Base-by-base conservation (phyloP, 2,797 vertebrate genomes). In the Typhlichthys eigenmanni region DNA sequence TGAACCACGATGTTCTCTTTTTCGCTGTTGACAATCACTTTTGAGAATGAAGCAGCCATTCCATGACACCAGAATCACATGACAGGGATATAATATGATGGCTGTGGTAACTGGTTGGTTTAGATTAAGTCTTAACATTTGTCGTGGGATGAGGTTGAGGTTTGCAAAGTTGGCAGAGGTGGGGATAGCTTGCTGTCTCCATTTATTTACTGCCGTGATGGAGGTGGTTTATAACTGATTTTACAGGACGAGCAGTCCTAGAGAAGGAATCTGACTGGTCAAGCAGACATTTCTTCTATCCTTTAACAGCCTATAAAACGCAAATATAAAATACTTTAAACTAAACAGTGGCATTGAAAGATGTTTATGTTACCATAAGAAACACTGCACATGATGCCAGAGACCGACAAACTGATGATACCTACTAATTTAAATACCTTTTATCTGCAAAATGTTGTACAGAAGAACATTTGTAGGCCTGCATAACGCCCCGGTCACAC, bases 241-340 rank as follows among this genome's bases (percentile, higher is more conserved):
- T 45, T 56, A 43, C 43, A 56, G 4, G 13, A 43, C 34, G 7
- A 16, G 55, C 4, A 9, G 34, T 56, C 16, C n/a, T 43, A 56
- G 55, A 32, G 32, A 45, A 56, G 55, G n/a, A 56, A 45, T 43
- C 55, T 13, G n/a, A 43, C 43, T 56, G 55, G 55, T 56, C 34
- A 56, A 16, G 19, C 14, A 19, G 14, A 16, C 38, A 45, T 58
- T 58, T 38, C 24, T 29, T 29, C 24, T 29, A 29, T 29, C 24
- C 13, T 58, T 45, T 58, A 58, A 38, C 32, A 38, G 7, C 29
- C 55, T 4, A 8, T 56, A 56, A 56, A 55, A 7, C 19, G n/a
- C 54, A 56, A 2, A n/a, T 32, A 34, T 38, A 54, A 12, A 11
- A 12, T 55, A 29, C 16, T 13, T 14, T 43, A 57, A 16, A 16